These are phyloP conservation scores for Standfussiana lucernea DNA, from an alignment of 2,888 invertebrate species.

Conservation along the genomic window DNA sequence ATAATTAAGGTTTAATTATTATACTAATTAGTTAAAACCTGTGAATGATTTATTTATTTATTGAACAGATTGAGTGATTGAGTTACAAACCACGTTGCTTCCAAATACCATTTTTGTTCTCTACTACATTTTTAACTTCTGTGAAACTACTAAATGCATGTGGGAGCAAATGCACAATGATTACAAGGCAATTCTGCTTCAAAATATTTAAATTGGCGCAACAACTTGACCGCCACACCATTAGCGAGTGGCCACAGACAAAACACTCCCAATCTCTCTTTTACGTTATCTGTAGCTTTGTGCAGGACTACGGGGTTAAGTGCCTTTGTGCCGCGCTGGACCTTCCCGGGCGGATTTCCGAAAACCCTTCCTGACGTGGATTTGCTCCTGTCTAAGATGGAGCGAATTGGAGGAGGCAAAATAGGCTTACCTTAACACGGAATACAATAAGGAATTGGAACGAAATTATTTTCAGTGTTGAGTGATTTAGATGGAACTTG, in stretches of 20 bases:
- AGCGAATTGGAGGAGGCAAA: conserved; percentile 1
- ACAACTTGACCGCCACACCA: conserved; percentile 28
- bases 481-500: neutral
- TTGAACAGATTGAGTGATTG: neutral
- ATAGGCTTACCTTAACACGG: neutral
- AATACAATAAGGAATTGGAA: neutral
- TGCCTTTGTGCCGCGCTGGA: conserved; percentile 41
- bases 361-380: conserved; percentile 42
- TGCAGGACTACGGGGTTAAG: conserved; percentile 8
- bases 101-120: neutral
- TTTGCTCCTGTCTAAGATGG: conserved; percentile 20
- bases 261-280: conserved; percentile 43
- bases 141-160: neutral
- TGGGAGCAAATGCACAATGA: conserved; percentile 1
- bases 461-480: neutral
- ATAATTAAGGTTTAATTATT: neutral
- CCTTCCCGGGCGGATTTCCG: conserved; percentile 44
- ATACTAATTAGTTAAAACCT: conserved; percentile 4
- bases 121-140: neutral
- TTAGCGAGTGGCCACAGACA: conserved; percentile 34
- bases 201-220: conserved; percentile 26
- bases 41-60: no score
- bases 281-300: conserved; percentile 33
- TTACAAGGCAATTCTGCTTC: neutral
- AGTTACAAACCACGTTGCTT: neutral